Base-by-base conservation (phyloP, 2,888 invertebrate genomes). In the Alloplasta piceator region DNA sequence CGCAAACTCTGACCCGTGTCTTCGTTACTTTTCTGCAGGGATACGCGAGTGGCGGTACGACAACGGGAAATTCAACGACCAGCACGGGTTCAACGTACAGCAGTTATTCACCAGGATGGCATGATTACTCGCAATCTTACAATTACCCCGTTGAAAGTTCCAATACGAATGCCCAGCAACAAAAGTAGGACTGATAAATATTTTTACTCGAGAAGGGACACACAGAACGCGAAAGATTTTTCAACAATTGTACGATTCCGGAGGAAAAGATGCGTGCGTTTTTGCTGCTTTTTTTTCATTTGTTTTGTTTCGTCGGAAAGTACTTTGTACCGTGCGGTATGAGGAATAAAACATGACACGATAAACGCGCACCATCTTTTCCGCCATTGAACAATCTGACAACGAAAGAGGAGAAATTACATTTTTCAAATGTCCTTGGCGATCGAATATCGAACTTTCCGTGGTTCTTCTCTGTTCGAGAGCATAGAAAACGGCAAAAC, bases 21-120 rank as follows among this genome's bases (percentile, higher is more conserved):
- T 63, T 67, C 41, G 41, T 66, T 80, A 52, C 63, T 67, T 26
- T 80, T 83, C 85, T 84, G 9, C 83, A 89, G 89, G 84, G 78
- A 78, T 84, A 78, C 76, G 86, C 85, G 70, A 84, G 84, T 63
- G 86, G 85, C 73, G 83, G 78, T 81, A 74, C 85, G 70, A 84
- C 78, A 73, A 76, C 87, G 41, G 82, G 83, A 61, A 78, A 82
- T 74, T 85, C 85, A 6, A 75, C 86, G 76, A 81, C 84, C 46
- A 83, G 85, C 78, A 85, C 86, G 72, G 84, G 80, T 56, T 77
- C 85, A 64, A 78, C 84, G 73, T 88, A 87, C 81, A 87, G 73
- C 75, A 87, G 66, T 84, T 87, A 87, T 75, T 79, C 85, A 72
- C 82, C 85, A 55, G 85, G 82, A 55, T 88, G 89, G 87, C 87